Evolutionary conservation across 2,113 vertebrate genomes (phyloP).

Genomic region (Isichthys henryi): DNA sequence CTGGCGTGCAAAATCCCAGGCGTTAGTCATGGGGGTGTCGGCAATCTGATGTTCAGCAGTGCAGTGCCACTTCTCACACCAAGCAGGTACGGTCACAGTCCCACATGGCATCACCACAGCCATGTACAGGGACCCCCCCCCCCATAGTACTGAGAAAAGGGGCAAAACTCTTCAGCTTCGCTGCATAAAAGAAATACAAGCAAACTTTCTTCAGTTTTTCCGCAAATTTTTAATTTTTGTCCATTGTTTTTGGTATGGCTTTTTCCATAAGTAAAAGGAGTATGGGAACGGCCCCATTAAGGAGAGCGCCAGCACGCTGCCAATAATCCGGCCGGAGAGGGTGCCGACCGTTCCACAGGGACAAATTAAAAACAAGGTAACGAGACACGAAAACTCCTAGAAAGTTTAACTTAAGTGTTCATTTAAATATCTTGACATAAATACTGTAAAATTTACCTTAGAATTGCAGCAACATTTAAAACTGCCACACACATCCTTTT

Average conservation of each 20-base stretch:
- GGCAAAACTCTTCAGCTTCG: background rate
- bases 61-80: background rate
- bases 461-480: conserved; percentile 58
- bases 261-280: conserved; percentile 23
- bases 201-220: conserved; percentile 19
- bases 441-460: conserved; percentile 70
- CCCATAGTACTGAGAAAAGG: background rate
- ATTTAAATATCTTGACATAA: conserved; percentile 74
- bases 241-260: conserved; percentile 57
- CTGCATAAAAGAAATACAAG: background rate
- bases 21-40: background rate
- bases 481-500: conserved; percentile 59
- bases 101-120: background rate
- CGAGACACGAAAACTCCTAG: conserved; percentile 26
- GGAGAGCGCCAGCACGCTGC: background rate
- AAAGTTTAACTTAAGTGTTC: conserved; percentile 54
- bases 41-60: background rate
- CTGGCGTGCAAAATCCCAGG: background rate
- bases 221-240: conserved; percentile 59
- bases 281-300: background rate
- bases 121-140: background rate
- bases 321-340: background rate
- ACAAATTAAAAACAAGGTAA: conserved; percentile 9
- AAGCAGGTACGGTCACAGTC: background rate
- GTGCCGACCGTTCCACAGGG: background rate